Conservation (phyloP, 2,113 vertebrate species). For the Pungitius pungitius region DNA sequence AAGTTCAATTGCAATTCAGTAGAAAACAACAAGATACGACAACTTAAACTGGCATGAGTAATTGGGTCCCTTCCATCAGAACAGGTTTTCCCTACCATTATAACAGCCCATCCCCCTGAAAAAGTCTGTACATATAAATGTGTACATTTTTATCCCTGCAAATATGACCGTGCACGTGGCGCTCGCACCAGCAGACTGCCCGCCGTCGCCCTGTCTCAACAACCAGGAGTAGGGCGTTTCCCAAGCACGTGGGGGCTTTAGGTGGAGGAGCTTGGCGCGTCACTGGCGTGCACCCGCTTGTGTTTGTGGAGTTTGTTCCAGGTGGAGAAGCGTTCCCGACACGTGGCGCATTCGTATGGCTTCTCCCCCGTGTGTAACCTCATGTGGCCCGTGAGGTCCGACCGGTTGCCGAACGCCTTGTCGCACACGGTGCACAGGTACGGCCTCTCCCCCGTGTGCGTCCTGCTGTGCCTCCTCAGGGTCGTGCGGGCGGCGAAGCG, state of each 20-base stretch:
- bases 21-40: too few relatives aligned
- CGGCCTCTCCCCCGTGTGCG: constrained; percentile 59
- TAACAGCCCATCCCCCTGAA: too few relatives aligned
- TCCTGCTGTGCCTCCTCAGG: constrained; percentile 42
- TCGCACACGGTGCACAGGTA: constrained; percentile 44
- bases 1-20: too few relatives aligned
- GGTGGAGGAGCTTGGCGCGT: neutral
- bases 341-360: constrained; percentile 47
- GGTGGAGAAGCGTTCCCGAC: constrained; percentile 49
- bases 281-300: constrained; percentile 5
- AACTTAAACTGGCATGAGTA: too few relatives aligned
- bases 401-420: constrained; percentile 31
- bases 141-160: too few relatives aligned
- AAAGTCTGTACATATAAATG: too few relatives aligned
- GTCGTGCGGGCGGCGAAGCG: constrained; percentile 41
- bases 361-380: constrained; percentile 52
- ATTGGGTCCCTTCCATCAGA: too few relatives aligned
- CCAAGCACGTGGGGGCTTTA: neutral
- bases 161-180: too few relatives aligned
- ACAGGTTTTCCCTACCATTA: too few relatives aligned
- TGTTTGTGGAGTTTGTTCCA: constrained; percentile 54
- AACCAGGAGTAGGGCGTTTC: too few relatives aligned
- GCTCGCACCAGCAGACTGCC: too few relatives aligned
- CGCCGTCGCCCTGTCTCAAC: too few relatives aligned
- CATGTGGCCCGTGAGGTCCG: constrained; percentile 44